Percentiles rank a stretch among this genome's conserved stretches.
Conservation (phyloP, 2,797 vertebrate species). For the Mormyrus hasselquistii region DNA sequence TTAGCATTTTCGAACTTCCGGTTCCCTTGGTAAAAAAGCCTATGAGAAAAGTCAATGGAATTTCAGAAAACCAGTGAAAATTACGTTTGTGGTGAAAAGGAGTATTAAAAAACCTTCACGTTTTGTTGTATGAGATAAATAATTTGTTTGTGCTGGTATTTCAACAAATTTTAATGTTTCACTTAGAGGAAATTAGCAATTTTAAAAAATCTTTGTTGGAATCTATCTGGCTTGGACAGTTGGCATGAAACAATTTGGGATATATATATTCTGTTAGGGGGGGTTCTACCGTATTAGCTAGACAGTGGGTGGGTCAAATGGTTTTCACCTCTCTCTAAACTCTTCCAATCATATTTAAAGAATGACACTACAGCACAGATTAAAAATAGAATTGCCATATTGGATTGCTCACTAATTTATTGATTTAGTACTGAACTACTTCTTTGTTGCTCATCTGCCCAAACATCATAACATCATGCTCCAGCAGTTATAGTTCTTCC, state of each 20-base stretch:
- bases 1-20: background rate
- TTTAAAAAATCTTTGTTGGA: background rate
- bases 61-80: background rate
- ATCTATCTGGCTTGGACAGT: background rate
- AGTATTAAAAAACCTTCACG: background rate
- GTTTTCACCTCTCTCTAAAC: background rate
- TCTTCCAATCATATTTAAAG: background rate
- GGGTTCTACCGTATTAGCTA: background rate
- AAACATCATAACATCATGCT: background rate
- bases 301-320: background rate
- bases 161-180: background rate
- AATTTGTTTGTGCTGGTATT: background rate
- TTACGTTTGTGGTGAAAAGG: background rate
- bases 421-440: background rate
- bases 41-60: background rate
- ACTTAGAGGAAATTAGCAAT: background rate
- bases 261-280: background rate
- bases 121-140: background rate
- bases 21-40: background rate
- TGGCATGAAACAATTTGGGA: background rate
- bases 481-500: background rate
- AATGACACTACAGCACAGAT: background rate
- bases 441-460: background rate
- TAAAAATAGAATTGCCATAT: background rate
- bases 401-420: background rate